Percentiles rank a stretch among this genome's conserved stretches.
Evolutionary conservation across 2,113 vertebrate species (phyloP).

Genomic region (Todiramphus chloris): DNA sequence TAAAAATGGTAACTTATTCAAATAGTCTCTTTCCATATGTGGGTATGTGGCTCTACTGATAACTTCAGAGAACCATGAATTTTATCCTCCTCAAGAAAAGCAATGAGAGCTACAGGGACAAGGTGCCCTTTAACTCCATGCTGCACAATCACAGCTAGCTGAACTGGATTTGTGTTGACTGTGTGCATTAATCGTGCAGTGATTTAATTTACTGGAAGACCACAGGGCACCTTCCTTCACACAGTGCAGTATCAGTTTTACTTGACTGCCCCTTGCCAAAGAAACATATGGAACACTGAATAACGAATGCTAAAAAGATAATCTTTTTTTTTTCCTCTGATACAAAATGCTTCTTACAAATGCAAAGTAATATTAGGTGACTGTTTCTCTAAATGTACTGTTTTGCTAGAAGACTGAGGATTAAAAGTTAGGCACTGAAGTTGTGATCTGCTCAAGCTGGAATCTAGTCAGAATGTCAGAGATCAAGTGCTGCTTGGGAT

Average conservation of each 20-base stretch:
- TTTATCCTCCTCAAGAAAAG: not conserved
- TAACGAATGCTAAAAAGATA: not conserved
- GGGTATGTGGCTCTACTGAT: not conserved
- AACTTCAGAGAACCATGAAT: not conserved
- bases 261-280: not conserved
- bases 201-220: conserved; percentile 15
- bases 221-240: not conserved
- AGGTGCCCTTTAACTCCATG: not conserved
- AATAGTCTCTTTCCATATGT: not conserved
- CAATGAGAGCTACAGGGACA: not conserved
- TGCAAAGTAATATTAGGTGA: not conserved
- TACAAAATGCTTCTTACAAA: not conserved
- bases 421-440: not conserved
- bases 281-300: not conserved
- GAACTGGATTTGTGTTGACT: conserved; percentile 5
- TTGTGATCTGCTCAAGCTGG: not conserved
- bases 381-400: not conserved
- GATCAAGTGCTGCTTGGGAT: not conserved
- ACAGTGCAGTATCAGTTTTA: not conserved
- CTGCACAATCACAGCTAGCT: not conserved
- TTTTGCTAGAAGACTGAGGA: not conserved
- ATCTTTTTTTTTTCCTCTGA: not conserved
- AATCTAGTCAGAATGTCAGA: not conserved
- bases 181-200: not conserved
- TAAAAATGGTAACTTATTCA: not conserved